Conservation (phyloP, 2,797 vertebrate species). For the Oryzias dopingdopingensis region DNA sequence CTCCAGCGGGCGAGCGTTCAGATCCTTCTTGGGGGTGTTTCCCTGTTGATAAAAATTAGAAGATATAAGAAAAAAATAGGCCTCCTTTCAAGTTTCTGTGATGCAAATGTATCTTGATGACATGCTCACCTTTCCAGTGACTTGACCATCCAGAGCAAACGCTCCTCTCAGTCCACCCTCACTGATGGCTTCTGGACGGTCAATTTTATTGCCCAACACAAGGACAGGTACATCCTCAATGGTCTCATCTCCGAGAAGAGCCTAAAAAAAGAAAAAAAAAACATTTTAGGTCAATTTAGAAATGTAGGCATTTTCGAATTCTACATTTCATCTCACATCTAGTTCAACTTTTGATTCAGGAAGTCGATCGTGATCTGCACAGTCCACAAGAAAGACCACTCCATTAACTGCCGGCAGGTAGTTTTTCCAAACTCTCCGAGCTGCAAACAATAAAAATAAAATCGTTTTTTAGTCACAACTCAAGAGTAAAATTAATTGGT, state of each 20-base stretch:
- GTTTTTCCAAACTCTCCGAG: conserved; percentile 97
- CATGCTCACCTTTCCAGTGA: conserved; percentile 89
- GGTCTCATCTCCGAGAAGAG: conserved; percentile 92
- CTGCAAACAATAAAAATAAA: conserved; percentile 58
- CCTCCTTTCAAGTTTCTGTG: not conserved
- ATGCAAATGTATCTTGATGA: not conserved
- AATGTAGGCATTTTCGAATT: not conserved
- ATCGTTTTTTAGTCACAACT: not conserved
- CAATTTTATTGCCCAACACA: conserved; percentile 97
- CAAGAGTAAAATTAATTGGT: not conserved
- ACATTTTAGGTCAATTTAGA: not conserved
- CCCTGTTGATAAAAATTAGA: conserved; percentile 75
- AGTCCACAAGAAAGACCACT: conserved; percentile 94
- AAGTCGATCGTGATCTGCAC: conserved; percentile 86
- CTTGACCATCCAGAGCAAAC: conserved; percentile 90
- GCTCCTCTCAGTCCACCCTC: conserved; percentile 88
- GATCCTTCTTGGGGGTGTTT: conserved; percentile 84
- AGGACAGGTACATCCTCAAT: conserved; percentile 91
- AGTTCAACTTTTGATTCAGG: conserved; percentile 93
- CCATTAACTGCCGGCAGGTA: conserved; percentile 96
- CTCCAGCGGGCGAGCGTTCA: conserved; percentile 88
- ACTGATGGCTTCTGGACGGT: conserved; percentile 93
- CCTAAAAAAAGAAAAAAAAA: conserved; percentile 67
- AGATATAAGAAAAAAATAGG: conserved; percentile 4
- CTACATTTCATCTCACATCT: conserved; percentile 80